phyloP scores from a whole-genome alignment of 2,113 vertebrate species.

The Seriola quinqueradiata region DNA sequence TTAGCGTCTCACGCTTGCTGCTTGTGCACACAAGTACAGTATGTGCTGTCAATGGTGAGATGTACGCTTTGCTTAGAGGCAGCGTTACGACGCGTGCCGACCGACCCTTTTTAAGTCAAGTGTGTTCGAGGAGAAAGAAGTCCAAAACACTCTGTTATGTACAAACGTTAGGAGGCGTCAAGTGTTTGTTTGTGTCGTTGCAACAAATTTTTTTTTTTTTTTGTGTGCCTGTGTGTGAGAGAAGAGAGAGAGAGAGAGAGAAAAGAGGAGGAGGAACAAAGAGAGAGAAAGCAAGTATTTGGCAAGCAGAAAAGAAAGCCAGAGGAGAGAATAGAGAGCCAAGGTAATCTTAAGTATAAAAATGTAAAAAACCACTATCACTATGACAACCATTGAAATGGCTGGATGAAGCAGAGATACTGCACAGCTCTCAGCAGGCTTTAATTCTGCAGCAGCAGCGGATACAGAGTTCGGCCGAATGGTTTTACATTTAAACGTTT shows the following conservation, averaged over 20 bases:
- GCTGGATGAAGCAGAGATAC: neutral
- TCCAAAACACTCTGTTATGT: neutral
- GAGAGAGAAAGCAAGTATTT: neutral
- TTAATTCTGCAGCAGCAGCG: neutral
- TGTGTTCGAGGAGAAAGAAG: neutral
- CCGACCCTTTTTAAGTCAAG: neutral
- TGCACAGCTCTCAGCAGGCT: neutral
- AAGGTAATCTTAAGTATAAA: constrained; percentile 4
- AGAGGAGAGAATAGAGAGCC: neutral
- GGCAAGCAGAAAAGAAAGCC: neutral
- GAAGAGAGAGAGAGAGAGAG: too few species aligned
- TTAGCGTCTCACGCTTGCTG: too few species aligned
- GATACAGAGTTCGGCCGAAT: neutral
- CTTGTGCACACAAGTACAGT: neutral
- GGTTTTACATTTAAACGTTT: too few species aligned
- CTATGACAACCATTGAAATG: constrained; percentile 43
- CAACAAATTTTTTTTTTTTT: neutral
- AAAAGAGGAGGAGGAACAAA: neutral
- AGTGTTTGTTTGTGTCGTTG: neutral
- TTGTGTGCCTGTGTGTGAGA: neutral
- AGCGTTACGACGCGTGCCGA: too few species aligned
- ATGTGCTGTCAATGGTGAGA: neutral
- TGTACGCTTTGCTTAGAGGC: too few species aligned
- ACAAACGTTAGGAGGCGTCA: neutral
- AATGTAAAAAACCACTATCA: constrained; percentile 6